Evolutionary conservation across 2,888 invertebrate species (phyloP), one percentile per base, ranked within the genome.

Genomic region (Trilocha varians): DNA sequence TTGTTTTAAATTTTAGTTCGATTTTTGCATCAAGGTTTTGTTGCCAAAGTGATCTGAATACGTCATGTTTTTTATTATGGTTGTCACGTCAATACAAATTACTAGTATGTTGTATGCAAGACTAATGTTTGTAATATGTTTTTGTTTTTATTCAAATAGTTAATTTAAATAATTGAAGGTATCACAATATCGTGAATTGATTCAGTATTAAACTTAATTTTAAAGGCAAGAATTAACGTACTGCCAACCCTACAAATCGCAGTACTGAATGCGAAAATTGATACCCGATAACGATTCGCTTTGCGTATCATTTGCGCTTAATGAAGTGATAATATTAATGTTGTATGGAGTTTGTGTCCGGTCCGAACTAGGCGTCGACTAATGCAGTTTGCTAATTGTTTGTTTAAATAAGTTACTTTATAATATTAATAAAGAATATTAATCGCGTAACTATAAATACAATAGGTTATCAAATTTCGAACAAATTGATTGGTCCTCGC

Each of bases 221-320:
- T n/a, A n/a, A n/a, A n/a, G n/a, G n/a, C n/a, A 25, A 9, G 11
- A 25, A 25, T 25, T 25, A 11, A 18, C 8, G 8, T 18, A 5
- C 18, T 34, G 39, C 13, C 41, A 42, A 13, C 41, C 41, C 41
- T 41, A 38, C 13, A n/a, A n/a, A 15, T 13, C 35, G 32, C 18
- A 13, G 18, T n/a, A 6, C 18, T 35, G 38, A 34, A 55, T 56
- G 45, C 48, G 46, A 52, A 52, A 53, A 43, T n/a, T 33, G 32
- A 25, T 39, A 43, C 33, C 40, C 34, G 18, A 46, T 41, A 44
- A 46, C 49, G 51, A 53, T 35, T 53, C 52, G 46, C 40, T 37
- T 32, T 38, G 16, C 9, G 32, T 34, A 32, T 40, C 43, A 39
- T 38, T 32, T 36, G 36, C 37, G 38, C 16, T 42, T 34, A 35